Conservation (phyloP, 2,797 vertebrate genomes). For the Strix occidentalis region DNA sequence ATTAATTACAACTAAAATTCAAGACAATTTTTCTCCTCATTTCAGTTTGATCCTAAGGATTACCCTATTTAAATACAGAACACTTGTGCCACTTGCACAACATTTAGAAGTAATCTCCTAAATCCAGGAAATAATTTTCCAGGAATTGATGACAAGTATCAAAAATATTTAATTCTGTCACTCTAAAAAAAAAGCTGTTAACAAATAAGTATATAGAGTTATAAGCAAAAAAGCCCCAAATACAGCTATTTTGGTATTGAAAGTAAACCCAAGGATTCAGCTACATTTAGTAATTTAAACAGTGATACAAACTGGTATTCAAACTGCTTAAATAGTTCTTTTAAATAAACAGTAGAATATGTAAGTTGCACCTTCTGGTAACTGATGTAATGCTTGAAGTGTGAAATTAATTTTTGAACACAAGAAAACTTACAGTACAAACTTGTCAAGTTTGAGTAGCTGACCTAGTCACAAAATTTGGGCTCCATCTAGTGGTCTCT, state of each 20-base stretch:
- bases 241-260: not conserved
- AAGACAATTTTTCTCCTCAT: not conserved
- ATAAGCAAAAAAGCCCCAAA: not conserved
- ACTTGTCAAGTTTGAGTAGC: not conserved
- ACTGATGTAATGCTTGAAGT: not conserved
- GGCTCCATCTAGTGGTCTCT: slow-evolving; percentile 77
- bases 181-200: not conserved
- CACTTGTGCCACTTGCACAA: not conserved
- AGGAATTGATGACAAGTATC: not conserved
- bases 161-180: not conserved
- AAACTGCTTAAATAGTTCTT: not conserved
- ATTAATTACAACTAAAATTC: not conserved
- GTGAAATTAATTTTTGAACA: not conserved
- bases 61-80: not conserved
- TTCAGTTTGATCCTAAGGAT: not conserved
- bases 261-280: not conserved
- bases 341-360: not conserved
- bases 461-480: not conserved
- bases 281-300: not conserved
- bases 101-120: not conserved
- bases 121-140: not conserved
- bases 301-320: not conserved
- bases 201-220: not conserved
- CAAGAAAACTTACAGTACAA: not conserved
- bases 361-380: not conserved